phyloP scores from a whole-genome alignment of 2,888 invertebrate genomes.

The Leptinotarsa haldemani region DNA sequence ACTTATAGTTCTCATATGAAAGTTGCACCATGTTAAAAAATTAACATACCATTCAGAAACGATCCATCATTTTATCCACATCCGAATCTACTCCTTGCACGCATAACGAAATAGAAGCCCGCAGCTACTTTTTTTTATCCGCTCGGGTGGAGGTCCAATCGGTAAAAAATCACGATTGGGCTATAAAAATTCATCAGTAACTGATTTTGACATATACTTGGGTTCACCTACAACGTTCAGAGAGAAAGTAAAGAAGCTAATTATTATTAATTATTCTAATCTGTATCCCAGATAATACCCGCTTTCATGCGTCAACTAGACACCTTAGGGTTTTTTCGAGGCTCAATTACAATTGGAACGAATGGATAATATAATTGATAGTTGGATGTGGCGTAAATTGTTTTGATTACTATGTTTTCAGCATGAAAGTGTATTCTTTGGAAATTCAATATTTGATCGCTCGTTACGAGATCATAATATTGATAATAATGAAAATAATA shows the following conservation, averaged over 20 bases:
- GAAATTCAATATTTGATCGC: too few relatives aligned
- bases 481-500: too few relatives aligned
- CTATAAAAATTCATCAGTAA: conserved; percentile 20
- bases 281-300: conserved; percentile 1
- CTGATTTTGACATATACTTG: conserved; percentile 14
- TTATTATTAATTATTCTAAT: conserved; percentile 22
- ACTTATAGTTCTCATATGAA: not conserved
- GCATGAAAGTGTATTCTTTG: conserved; percentile 5
- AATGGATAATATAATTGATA: conserved; percentile 12
- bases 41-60: conserved; percentile 4
- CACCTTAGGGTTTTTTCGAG: conserved; percentile 15
- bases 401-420: conserved; percentile 2
- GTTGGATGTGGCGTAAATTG: conserved; percentile 6
- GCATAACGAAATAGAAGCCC: conserved; percentile 17
- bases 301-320: conserved; percentile 20
- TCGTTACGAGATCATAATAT: too few relatives aligned
- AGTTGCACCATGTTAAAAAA: not conserved
- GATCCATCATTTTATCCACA: conserved; percentile 7
- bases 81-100: conserved; percentile 4
- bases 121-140: conserved; percentile 12
- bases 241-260: conserved; percentile 23
- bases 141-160: conserved; percentile 11
- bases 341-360: conserved; percentile 2
- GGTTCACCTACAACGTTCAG: conserved; percentile 23
- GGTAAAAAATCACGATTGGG: conserved; percentile 21